Evolutionary conservation across 1,140 invertebrate genomes (phyloP), one percentile per base, ranked within the genome.

Genomic region (Trissolcus basalis): DNA sequence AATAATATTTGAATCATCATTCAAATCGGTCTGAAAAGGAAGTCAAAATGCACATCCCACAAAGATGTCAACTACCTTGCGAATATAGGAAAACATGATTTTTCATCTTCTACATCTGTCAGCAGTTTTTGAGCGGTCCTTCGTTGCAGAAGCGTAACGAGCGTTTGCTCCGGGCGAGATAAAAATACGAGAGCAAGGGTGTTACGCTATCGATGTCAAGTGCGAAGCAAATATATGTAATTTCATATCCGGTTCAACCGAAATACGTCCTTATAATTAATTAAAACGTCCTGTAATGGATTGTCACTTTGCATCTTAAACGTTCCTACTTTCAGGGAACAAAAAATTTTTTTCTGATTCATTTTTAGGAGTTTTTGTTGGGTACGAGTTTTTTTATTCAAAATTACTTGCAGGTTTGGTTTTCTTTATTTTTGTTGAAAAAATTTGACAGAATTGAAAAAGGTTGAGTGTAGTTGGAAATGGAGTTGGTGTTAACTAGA

Each of bases 41-140:
- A n/a, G n/a, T n/a, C n/a, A n/a, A 27, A 27, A 6, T 27, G 19
- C 19, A 27, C 1, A 27, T 6, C 6, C 6, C 6, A 27, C 19
- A 6, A 39, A 19, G 16, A 27, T 19, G 68, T 75, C 76, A 43
- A 65, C 59, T 65, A 65, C 65, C 70, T 73, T 71, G 54, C 68
- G 19, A 27, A 51, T 65, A 68, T 54, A 58, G 58, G 78, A 61
- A 74, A 69, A 70, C 65, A 56, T 77, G 78, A 69, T 78, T 79
- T 78, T 83, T 79, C 75, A 81, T 82, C 83, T 79, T 71, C 58
- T 77, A 81, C 80, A 84, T 84, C 81, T 82, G 82, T 82, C 82
- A 78, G 75, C 77, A 78, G 58, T 69, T 77, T 80, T 75, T 78
- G 47, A 59, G 47, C 45, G 59, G 68, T 71, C 60, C 53, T 73